phyloP scores from a whole-genome alignment of 2,888 invertebrate species.

The Calameuta pallipes region DNA sequence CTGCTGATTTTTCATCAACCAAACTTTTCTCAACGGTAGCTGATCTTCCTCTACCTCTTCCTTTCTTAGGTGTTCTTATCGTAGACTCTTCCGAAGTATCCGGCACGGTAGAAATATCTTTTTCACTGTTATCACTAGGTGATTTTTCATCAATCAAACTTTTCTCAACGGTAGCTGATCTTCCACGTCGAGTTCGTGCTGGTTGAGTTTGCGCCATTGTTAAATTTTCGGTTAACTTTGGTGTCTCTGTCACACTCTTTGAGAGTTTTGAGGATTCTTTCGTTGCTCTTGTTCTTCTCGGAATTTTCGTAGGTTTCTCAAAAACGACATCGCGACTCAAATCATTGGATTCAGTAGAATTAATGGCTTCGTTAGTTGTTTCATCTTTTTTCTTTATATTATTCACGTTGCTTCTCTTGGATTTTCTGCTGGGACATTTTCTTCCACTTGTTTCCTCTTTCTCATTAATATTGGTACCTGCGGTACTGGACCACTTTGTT shows the following conservation, averaged over 20 bases:
- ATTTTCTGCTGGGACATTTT: not conserved
- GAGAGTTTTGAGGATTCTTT: not conserved
- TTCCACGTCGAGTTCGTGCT: not conserved
- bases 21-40: too few species aligned
- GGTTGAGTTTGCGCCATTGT: not conserved
- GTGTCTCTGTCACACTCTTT: not conserved
- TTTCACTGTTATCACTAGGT: not conserved
- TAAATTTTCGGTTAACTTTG: not conserved
- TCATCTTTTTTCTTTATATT: not conserved
- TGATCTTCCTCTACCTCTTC: too few species aligned
- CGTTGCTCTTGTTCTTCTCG: not conserved
- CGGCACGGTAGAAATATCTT: not conserved
- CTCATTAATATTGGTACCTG: not conserved
- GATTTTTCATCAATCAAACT: not conserved
- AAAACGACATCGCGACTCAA: not conserved
- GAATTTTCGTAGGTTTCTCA: not conserved
- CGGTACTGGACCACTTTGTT: not conserved
- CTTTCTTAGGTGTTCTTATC: slow-evolving; percentile 4
- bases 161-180: not conserved
- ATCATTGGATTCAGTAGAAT: not conserved
- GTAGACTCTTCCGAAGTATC: not conserved
- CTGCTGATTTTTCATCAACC: too few species aligned
- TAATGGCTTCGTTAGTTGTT: not conserved
- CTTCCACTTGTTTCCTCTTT: not conserved
- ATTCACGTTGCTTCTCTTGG: not conserved